Base-by-base conservation (phyloP, 64 coral and sea anemone species). In the Porites lutea region DNA sequence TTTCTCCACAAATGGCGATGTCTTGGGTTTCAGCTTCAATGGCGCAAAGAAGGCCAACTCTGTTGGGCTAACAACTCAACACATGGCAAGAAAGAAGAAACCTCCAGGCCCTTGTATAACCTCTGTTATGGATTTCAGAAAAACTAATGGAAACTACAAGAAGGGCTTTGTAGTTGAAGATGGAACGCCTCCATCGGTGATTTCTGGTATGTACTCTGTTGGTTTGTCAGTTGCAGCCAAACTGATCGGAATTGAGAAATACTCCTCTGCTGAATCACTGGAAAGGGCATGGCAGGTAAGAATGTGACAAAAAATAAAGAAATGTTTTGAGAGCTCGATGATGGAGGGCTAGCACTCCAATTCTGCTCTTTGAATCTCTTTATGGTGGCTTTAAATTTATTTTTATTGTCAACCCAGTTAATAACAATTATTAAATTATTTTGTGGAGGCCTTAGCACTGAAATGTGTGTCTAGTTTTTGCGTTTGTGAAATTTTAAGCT, bases 1-100 rank as follows among this genome's bases (percentile, higher is more conserved):
- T 14, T 93, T 93, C 54, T 73, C 92, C 10, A 93, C 77, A 13
- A 88, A 93, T 18, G 92, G 92, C 7, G 92, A 93, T 55, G 85
- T 69, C 0, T 52, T 87, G 2, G 85, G 59, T 12, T 88, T 93
- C 45, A 93, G 84, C 77, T 93, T 88, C 21, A 79, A 93, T 27
- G 92, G 92, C 18, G 85, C 13, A 0, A 88, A 82, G 13, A 47
- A 19, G 50, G 72, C 75, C 19, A 93, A 93, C 47, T 72, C 92
- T 3, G 68, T 93, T 9, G 92, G 92, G 19, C 52, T 93, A 82
- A 48, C 50, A 14, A 87, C 85, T 43, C 48, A 74, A 16, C 6
- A 82, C 16, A 75, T 91, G 79, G 14, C 69, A 12, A n/a, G 45
- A 20, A 59, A 58, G 8, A 73, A 59, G 18, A 72, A 83, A 61